These are phyloP conservation scores for Drosophila parabipectinata DNA, from an alignment of 1,140 invertebrate species.

Conservation along the genomic window DNA sequence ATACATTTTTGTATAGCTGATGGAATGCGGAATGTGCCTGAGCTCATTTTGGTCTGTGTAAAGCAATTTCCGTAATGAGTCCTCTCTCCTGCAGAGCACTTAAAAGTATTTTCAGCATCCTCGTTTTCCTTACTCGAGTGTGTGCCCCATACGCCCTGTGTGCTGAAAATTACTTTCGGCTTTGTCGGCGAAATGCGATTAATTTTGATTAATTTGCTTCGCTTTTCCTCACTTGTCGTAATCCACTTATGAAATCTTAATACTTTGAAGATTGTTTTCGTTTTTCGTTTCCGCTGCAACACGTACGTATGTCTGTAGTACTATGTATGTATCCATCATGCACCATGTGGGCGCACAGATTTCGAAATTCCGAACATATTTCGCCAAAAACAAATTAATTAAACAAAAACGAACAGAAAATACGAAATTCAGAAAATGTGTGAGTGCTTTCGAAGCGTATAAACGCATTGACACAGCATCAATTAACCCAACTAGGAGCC, in stretches of 20 bases:
- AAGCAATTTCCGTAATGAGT: conserved; percentile 81
- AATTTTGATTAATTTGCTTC: conserved; percentile 74
- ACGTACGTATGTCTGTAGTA: neutral
- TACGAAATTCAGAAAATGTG: conserved; percentile 18
- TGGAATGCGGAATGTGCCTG: conserved; percentile 32
- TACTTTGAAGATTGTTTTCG: conserved; percentile 48
- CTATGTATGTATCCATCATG: conserved; percentile 39
- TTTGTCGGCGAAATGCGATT: conserved; percentile 69
- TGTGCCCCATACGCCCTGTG: conserved; percentile 70
- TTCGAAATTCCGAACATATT: neutral
- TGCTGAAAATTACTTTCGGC: conserved; percentile 70
- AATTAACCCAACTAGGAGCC: conserved; percentile 63
- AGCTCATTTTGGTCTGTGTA: conserved; percentile 56
- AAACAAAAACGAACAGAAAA: neutral
- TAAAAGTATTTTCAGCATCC: conserved; percentile 69
- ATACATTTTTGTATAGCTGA: neutral
- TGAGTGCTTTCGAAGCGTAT: conserved; percentile 53
- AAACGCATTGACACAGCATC: conserved; percentile 75
- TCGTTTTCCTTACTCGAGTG: conserved; percentile 38
- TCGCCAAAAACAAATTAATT: conserved; percentile 39
- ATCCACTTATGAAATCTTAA: conserved; percentile 57
- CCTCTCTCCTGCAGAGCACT: conserved; percentile 56
- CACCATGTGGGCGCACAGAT: conserved; percentile 39
- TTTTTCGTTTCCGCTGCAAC: conserved; percentile 9
- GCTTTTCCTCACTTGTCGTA: conserved; percentile 20